A percentile compares a stretch with the other conserved stretches of the same genome.
Evolutionary conservation across 2,888 invertebrate genomes (phyloP).

Genomic region (Callyntrura guangdongensis): DNA sequence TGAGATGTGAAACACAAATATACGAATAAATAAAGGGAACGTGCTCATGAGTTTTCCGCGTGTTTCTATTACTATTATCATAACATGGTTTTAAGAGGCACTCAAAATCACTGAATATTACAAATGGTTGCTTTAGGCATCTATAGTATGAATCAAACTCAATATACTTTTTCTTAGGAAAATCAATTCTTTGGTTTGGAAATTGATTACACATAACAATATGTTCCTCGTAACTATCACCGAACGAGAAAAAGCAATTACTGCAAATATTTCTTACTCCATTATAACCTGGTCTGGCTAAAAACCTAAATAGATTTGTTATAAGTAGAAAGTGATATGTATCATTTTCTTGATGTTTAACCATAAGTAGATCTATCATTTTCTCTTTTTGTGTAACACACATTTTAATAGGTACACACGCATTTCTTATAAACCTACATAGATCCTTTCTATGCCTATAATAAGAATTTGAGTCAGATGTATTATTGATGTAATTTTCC

Average conservation of each 20-base stretch:
- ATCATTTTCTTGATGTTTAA: background rate
- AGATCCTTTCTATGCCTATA: background rate
- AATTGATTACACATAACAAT: background rate
- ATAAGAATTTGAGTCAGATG: background rate
- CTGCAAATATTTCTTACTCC: background rate
- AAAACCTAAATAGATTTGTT: background rate
- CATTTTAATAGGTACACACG: conserved; percentile 31
- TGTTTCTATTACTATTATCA: background rate
- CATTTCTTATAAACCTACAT: background rate
- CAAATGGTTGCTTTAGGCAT: conserved; percentile 6
- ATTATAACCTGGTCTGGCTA: background rate
- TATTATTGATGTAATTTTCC: too few species aligned
- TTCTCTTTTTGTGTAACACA: background rate
- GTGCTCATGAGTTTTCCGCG: conserved; percentile 16
- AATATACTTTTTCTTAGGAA: background rate
- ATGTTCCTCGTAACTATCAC: background rate
- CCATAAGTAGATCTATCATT: conserved; percentile 2
- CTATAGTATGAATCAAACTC: conserved; percentile 19
- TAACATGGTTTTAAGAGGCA: background rate
- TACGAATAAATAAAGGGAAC: conserved; percentile 8
- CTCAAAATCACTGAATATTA: conserved; percentile 23
- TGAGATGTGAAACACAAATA: background rate
- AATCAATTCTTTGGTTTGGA: conserved; percentile 1
- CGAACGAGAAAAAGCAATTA: conserved; percentile 22
- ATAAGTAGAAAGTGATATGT: background rate